Conservation (phyloP, 2,113 vertebrate genomes). For the Xenotilapia leptura region DNA sequence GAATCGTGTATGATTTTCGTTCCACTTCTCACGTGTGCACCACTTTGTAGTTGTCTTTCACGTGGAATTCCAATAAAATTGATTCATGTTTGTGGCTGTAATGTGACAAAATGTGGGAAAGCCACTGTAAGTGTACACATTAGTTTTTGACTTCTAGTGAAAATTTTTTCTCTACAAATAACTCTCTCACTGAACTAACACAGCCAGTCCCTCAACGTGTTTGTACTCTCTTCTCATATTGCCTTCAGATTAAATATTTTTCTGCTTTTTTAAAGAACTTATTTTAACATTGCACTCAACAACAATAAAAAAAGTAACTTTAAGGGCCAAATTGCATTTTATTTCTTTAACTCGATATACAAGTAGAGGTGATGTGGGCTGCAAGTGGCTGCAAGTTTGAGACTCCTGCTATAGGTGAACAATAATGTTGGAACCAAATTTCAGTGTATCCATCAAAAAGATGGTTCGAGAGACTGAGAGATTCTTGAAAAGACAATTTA, state of each 20-base stretch:
- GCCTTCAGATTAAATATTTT: background rate
- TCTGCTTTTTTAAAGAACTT: background rate
- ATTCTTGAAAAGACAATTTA: background rate
- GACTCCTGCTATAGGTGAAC: background rate
- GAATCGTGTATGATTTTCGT: rapidly evolving
- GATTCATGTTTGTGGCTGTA: background rate
- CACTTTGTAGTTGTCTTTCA: background rate
- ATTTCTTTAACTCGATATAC: background rate
- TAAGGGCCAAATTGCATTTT: background rate
- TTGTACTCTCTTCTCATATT: background rate
- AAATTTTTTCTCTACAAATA: background rate
- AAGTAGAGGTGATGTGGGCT: background rate
- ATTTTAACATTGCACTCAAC: background rate
- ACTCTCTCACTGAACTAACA: background rate
- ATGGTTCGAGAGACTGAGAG: background rate
- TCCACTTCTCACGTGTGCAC: rapidly evolving
- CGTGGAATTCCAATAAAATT: background rate
- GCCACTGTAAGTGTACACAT: background rate
- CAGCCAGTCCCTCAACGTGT: background rate
- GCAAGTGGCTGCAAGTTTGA: background rate
- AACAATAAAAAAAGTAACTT: background rate
- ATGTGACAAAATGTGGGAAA: background rate
- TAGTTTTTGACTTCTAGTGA: background rate
- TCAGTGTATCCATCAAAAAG: background rate
- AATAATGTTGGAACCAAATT: background rate